These are phyloP conservation scores for Leucopternis melanops DNA, from an alignment of 2,113 vertebrate species.

Conservation along the genomic window DNA sequence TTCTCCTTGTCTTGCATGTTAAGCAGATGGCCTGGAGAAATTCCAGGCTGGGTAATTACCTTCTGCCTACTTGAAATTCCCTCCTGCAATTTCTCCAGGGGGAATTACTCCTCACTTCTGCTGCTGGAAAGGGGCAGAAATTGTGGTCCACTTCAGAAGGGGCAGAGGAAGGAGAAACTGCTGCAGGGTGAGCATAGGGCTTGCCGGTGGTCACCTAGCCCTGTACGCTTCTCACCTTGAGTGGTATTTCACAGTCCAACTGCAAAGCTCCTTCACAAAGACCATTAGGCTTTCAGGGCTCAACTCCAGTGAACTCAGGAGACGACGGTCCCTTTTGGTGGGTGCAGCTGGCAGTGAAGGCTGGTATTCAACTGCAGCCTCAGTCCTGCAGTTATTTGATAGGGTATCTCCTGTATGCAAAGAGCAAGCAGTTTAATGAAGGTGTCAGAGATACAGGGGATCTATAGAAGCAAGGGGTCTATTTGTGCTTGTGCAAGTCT, in stretches of 20 bases:
- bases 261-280: neutral
- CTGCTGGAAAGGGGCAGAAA: neutral
- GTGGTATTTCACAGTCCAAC: too few relatives aligned
- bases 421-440: neutral
- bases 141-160: neutral
- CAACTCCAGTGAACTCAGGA: neutral
- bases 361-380: neutral
- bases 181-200: neutral
- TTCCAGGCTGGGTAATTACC: constrained; percentile 22
- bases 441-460: neutral
- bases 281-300: neutral
- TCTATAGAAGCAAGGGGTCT: neutral
- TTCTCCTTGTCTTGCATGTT: neutral
- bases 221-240: neutral
- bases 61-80: constrained; percentile 13
- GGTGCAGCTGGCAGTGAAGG: neutral
- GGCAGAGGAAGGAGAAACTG: neutral
- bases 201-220: neutral
- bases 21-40: constrained; percentile 6
- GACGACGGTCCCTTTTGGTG: neutral
- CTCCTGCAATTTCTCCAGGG: neutral
- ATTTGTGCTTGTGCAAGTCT: neutral
- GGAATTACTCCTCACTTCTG: neutral
- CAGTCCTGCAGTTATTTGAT: neutral
- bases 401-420: neutral